Evolutionary conservation across 1,140 invertebrate species (phyloP).

Genomic region (Belonocnema kinseyi): DNA sequence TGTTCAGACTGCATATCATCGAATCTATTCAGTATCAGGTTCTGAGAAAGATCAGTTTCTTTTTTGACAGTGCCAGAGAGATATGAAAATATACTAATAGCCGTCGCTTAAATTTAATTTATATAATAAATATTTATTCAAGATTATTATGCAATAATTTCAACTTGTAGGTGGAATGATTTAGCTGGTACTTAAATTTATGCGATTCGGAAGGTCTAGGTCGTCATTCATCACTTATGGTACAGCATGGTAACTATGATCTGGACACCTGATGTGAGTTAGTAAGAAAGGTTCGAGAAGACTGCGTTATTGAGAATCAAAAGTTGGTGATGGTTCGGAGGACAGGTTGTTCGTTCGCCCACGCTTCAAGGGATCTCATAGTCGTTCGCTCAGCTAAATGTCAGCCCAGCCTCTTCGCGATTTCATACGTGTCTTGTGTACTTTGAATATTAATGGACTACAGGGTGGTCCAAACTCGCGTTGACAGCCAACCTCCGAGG

Average conservation of each 20-base stretch:
- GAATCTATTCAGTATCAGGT: slow-evolving; percentile 16
- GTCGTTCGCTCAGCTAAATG: slow-evolving; percentile 60
- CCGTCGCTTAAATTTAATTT: too few species aligned
- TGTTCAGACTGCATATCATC: slow-evolving; percentile 17
- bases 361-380: slow-evolving; percentile 54
- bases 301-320: slow-evolving; percentile 38
- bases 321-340: slow-evolving; percentile 53
- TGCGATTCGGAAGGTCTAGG: slow-evolving; percentile 21
- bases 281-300: neutral
- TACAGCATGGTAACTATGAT: slow-evolving; percentile 1
- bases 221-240: slow-evolving; percentile 4
- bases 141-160: neutral
- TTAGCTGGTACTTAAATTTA: slow-evolving; percentile 1
- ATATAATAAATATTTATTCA: neutral
- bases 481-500: slow-evolving; percentile 37
- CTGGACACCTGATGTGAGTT: slow-evolving; percentile 17
- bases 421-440: slow-evolving; percentile 61
- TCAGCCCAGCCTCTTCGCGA: slow-evolving; percentile 60
- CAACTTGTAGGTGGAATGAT: neutral
- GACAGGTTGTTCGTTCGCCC: slow-evolving; percentile 61
- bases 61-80: neutral
- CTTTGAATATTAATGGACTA: slow-evolving; percentile 64
- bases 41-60: neutral
- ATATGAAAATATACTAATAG: neutral
- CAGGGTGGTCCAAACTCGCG: slow-evolving; percentile 58